Conservation (phyloP, 2,797 vertebrate species). For the Myotis planiceps region DNA sequence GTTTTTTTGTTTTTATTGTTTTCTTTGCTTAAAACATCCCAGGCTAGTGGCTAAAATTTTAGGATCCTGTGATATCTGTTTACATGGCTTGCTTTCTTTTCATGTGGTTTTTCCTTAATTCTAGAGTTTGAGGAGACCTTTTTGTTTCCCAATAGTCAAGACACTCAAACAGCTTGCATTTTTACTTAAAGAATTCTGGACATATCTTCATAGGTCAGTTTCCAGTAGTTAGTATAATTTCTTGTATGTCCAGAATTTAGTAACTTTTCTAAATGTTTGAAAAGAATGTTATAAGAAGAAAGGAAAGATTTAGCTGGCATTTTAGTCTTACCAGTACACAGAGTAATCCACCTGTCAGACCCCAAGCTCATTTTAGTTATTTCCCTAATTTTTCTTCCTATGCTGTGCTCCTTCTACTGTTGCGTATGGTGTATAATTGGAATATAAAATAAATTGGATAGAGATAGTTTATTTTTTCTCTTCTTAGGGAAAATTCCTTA, state of each 20-base stretch:
- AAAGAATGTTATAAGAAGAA: neutral
- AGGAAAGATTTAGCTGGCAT: neutral
- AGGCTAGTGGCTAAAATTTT: neutral
- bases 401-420: neutral
- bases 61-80: neutral
- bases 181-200: neutral
- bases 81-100: neutral
- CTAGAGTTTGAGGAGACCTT: neutral
- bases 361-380: neutral
- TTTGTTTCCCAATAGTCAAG: conserved; percentile 9
- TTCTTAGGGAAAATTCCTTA: conserved; percentile 6
- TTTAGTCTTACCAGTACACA: neutral
- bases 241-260: neutral
- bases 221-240: neutral
- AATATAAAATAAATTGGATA: neutral
- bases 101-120: neutral
- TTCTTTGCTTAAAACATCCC: conserved; percentile 42
- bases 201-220: neutral
- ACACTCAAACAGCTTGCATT: neutral
- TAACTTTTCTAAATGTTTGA: conserved; percentile 7
- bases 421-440: neutral
- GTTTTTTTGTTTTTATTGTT: neutral
- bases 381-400: neutral
- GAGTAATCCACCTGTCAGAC: neutral
- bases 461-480: neutral